phyloP scores from a whole-genome alignment of 2,113 vertebrate species.

The Saguinus midas region DNA sequence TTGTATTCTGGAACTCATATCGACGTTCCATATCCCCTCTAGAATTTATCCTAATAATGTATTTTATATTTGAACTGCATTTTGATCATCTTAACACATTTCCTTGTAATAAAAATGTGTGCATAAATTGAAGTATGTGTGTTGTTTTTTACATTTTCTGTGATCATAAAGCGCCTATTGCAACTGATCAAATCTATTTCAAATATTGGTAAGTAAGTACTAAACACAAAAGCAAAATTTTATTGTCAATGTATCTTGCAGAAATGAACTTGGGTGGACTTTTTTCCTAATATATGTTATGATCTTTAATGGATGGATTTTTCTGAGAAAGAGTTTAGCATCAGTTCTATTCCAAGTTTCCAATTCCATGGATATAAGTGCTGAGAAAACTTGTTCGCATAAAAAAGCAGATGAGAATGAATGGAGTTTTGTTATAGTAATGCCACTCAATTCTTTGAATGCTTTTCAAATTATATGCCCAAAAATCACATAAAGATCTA shows the following conservation, averaged over 20 bases:
- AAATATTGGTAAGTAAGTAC: neutral
- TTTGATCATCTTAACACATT: neutral
- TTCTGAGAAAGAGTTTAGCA: neutral
- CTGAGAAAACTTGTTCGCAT: constrained; percentile 18
- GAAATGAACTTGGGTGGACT: neutral
- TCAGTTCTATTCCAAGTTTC: neutral
- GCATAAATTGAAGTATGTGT: neutral
- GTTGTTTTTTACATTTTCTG: neutral
- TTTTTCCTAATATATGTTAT: neutral
- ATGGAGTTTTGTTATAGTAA: constrained; percentile 7
- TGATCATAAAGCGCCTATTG: neutral
- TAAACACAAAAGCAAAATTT: neutral
- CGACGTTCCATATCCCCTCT: neutral
- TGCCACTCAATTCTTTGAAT: neutral
- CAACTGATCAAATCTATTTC: neutral
- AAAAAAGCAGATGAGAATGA: constrained; percentile 29
- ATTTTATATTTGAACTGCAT: neutral
- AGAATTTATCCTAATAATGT: neutral
- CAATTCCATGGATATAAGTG: neutral
- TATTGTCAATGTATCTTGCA: neutral
- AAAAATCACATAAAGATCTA: neutral
- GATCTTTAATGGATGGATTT: neutral
- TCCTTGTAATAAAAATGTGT: neutral
- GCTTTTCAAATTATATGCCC: constrained; percentile 28
- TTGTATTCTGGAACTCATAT: neutral